Conservation (phyloP, 2,797 vertebrate species). For the Sarcoramphus papa region DNA sequence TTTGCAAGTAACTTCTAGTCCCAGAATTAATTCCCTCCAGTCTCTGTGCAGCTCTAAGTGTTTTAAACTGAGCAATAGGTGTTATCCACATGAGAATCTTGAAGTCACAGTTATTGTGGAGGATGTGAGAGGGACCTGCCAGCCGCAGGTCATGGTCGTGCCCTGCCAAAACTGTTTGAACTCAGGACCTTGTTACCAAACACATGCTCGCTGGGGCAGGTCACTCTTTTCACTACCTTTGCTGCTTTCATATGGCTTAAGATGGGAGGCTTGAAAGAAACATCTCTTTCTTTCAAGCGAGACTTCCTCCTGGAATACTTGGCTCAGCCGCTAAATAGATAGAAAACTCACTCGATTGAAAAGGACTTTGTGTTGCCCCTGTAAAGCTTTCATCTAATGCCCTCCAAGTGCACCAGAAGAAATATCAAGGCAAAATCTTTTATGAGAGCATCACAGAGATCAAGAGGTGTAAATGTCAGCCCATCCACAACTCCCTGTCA, state of each 20-base stretch:
- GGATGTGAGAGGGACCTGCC: not conserved
- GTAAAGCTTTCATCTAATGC: not conserved
- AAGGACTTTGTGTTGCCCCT: not conserved
- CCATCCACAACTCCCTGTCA: not conserved
- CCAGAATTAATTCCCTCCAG: not conserved
- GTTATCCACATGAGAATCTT: not conserved
- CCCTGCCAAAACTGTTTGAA: not conserved
- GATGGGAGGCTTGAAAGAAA: not conserved
- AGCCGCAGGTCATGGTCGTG: fast-evolving
- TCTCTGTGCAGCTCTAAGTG: not conserved
- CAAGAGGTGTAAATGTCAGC: not conserved
- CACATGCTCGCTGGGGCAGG: not conserved
- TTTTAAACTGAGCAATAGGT: not conserved
- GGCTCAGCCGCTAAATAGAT: not conserved
- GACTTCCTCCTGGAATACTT: not conserved
- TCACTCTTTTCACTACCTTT: not conserved
- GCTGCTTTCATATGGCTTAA: not conserved
- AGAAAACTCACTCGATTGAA: not conserved
- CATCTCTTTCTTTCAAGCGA: not conserved
- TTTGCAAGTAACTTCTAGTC: not conserved
- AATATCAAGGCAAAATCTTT: not conserved
- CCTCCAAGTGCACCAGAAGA: not conserved
- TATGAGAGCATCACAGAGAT: not conserved
- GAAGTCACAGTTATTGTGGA: not conserved
- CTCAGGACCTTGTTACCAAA: not conserved